Conservation (phyloP, 1,140 invertebrate species). For the Ips nitidus region DNA sequence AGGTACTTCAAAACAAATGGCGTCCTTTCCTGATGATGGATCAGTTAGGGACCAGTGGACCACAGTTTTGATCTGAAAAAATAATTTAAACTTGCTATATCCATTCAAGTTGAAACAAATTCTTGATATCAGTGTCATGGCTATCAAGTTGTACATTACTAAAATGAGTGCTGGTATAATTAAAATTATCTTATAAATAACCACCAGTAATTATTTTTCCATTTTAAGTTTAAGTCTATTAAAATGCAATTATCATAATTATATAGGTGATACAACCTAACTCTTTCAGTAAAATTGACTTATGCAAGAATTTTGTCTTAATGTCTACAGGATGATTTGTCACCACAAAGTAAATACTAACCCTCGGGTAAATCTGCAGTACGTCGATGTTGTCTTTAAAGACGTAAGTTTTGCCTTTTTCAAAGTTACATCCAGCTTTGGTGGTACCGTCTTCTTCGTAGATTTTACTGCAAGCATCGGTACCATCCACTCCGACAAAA, state of each 20-base stretch:
- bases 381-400: constrained; percentile 72
- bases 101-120: not conserved
- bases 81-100: constrained; percentile 2
- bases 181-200: too few relatives aligned
- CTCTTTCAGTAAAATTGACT: too few relatives aligned
- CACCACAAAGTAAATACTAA: constrained; percentile 48
- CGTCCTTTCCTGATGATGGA: constrained; percentile 50
- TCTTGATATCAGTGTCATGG: not conserved
- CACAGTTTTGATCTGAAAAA: constrained; percentile 54
- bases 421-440: constrained; percentile 65
- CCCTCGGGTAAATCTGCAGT: constrained; percentile 66
- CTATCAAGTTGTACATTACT: too few relatives aligned
- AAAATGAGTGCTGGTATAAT: too few relatives aligned
- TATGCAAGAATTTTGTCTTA: too few relatives aligned
- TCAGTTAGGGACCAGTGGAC: constrained; percentile 65
- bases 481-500: constrained; percentile 74
- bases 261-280: too few relatives aligned
- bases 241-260: too few relatives aligned
- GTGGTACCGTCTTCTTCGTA: constrained; percentile 57
- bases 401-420: constrained; percentile 63
- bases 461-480: constrained; percentile 65
- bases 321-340: too few relatives aligned
- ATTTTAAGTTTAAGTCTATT: too few relatives aligned
- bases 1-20: constrained; percentile 68
- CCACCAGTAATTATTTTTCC: too few relatives aligned